Conservation (phyloP, 2,797 vertebrate genomes). For the Arrhamphus sclerolepis region DNA sequence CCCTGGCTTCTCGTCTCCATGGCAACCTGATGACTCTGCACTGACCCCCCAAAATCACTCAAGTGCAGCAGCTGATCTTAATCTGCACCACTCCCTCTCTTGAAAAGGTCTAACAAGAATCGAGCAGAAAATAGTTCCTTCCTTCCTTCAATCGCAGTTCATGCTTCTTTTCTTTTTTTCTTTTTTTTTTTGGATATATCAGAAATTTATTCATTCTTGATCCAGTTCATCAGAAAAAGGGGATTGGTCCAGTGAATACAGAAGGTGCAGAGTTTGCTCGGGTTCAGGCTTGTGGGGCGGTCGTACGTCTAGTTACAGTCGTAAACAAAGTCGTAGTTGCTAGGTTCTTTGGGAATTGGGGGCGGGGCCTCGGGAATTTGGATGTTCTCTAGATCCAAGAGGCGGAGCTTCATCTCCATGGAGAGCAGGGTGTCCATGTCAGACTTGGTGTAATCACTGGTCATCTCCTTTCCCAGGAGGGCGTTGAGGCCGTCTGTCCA, state of each 20-base stretch:
- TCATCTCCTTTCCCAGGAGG: constrained; percentile 97
- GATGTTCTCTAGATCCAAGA: constrained; percentile 98
- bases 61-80: constrained; percentile 57
- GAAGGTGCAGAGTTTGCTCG: constrained; percentile 46
- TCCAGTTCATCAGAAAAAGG: constrained; percentile 83
- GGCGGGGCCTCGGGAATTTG: constrained; percentile 98
- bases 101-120: constrained; percentile 58
- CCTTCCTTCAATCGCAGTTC: constrained; percentile 63
- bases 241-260: constrained; percentile 76
- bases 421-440: constrained; percentile 98
- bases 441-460: constrained; percentile 93
- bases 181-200: background rate
- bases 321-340: constrained; percentile 99
- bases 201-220: constrained; percentile 72
- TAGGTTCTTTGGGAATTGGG: constrained; percentile 99
- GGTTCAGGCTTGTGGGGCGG: constrained; percentile 4
- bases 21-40: constrained; percentile 45
- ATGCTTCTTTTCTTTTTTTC: constrained; percentile 31
- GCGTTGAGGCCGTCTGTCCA: constrained; percentile 98
- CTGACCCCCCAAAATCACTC: constrained; percentile 42
- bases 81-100: constrained; percentile 48
- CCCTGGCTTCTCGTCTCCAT: constrained; percentile 59
- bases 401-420: constrained; percentile 99
- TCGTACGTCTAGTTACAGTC: constrained; percentile 91
- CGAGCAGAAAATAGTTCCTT: constrained; percentile 56